Conservation (phyloP, 2,797 vertebrate genomes). For the Mallotus villosus region DNA sequence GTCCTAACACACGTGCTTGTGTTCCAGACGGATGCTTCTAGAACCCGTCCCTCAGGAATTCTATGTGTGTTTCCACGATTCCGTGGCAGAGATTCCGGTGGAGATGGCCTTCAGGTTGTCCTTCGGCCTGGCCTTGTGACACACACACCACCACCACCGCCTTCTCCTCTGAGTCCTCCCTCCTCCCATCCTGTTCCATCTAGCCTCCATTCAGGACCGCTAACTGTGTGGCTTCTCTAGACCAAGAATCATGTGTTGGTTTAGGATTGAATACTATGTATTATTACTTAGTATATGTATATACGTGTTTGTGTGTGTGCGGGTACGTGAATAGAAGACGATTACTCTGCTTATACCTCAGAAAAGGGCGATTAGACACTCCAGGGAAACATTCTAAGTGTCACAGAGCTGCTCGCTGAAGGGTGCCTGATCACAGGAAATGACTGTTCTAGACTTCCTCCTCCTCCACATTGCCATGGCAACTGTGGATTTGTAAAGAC, state of each 20-base stretch:
- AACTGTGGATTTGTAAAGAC: conserved; percentile 7
- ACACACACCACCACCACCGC: neutral
- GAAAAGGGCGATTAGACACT: neutral
- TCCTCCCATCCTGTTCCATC: neutral
- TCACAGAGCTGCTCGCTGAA: neutral
- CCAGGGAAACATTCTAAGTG: neutral
- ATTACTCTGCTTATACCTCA: conserved; percentile 45
- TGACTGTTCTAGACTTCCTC: neutral
- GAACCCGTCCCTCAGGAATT: conserved; percentile 92
- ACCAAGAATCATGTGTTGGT: neutral
- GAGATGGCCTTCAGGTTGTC: conserved; percentile 95
- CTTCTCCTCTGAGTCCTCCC: neutral
- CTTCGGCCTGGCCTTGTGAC: conserved; percentile 84
- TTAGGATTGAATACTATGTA: neutral
- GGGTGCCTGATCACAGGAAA: conserved; percentile 18
- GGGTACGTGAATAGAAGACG: neutral
- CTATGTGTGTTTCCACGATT: conserved; percentile 96
- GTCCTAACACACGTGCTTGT: neutral
- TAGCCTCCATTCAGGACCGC: neutral
- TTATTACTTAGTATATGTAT: too few relatives aligned
- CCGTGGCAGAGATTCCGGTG: conserved; percentile 88
- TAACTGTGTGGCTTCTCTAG: neutral
- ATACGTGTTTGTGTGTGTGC: conserved; percentile 8
- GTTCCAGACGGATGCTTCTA: conserved; percentile 85
- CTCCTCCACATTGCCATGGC: neutral